Evolutionary conservation across 2,113 vertebrate genomes (phyloP), one percentile per base, ranked within the genome.

Genomic region (Hippolais icterina): DNA sequence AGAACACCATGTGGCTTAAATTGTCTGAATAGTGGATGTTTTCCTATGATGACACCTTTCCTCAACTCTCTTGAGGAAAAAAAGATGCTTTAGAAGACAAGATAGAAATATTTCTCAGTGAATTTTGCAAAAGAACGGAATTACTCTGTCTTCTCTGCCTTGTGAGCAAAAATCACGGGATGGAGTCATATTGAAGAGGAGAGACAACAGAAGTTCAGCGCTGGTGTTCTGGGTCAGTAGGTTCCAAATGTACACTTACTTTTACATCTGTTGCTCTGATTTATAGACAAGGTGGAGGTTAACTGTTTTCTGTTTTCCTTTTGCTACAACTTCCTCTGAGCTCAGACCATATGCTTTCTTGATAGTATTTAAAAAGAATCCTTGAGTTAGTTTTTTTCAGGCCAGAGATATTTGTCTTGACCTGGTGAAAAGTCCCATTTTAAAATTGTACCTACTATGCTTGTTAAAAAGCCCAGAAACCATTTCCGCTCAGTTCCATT

Each of bases 251-350:
- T 90, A 88, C 76, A 85, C 87, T 94, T 87, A 72, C 66, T 93
- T 90, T 95, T 93, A 95, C 93, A 94, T 93, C 93, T 96, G 70
- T 77, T 91, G 66, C 75, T 39, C 82, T 93, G 91, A 95, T 96
- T 95, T 94, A 89, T 87, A 64, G 75, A 91, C 84, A 95, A 87
- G 86, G 76, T 89, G 70, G 66, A 93, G 84, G 91, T 91, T 93
- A 94, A 90, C 79, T 74, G 59, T 87, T 97, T 94, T 93, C 87
- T 91, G 81, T 93, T 95, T 93, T 83, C 44, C 50, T 90, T 90
- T 77, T 39, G 29, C 59, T 85, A 83, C 84, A 80, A 53, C 71
- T 95, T 91, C 39, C 79, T 87, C 81, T 74, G 57, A 49, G 12
- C 46, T 94, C 35, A 79, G 49, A 87, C 39, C 61, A 76, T 57